phyloP scores from a whole-genome alignment of 2,888 invertebrate genomes.

The Sphaerophoria rueppellii region DNA sequence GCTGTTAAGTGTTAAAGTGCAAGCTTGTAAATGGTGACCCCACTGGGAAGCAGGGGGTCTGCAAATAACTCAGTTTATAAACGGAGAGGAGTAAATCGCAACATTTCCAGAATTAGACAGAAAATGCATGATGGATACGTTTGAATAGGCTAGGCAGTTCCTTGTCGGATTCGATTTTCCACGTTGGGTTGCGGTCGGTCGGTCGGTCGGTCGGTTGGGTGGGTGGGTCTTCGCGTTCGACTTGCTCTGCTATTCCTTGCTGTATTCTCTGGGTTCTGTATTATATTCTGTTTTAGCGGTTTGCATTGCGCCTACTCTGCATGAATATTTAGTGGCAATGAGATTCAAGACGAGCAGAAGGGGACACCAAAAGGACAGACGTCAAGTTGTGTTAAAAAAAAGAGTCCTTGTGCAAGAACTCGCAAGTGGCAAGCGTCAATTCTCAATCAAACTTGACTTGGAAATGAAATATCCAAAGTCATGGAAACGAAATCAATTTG shows the following conservation, averaged over 20 bases:
- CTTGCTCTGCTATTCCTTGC: neutral
- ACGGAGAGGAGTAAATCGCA: neutral
- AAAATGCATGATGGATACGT: slow-evolving; percentile 15
- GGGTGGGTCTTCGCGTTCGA: neutral
- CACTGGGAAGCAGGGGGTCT: too few relatives aligned
- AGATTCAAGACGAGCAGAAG: neutral
- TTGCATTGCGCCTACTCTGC: slow-evolving; percentile 43
- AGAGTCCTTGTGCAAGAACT: slow-evolving; percentile 61
- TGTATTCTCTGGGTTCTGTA: neutral
- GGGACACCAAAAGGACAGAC: neutral
- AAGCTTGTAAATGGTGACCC: too few relatives aligned
- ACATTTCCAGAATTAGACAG: neutral
- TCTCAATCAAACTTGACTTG: slow-evolving; percentile 14
- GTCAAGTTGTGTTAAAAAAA: neutral
- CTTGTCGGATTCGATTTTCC: slow-evolving; percentile 32
- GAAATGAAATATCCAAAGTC: neutral
- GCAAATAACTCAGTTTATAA: too few relatives aligned
- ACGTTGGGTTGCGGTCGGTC: neutral
- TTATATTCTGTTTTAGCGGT: neutral
- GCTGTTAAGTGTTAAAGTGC: too few relatives aligned
- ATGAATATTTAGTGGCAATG: slow-evolving; percentile 32
- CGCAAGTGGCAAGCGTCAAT: slow-evolving; percentile 33
- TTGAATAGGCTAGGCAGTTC: slow-evolving; percentile 7
- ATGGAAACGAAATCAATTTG: neutral
- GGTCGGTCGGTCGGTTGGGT: neutral